Base-by-base conservation (phyloP, 2,888 invertebrate genomes). In the Caenorhabditis sp. region DNA sequence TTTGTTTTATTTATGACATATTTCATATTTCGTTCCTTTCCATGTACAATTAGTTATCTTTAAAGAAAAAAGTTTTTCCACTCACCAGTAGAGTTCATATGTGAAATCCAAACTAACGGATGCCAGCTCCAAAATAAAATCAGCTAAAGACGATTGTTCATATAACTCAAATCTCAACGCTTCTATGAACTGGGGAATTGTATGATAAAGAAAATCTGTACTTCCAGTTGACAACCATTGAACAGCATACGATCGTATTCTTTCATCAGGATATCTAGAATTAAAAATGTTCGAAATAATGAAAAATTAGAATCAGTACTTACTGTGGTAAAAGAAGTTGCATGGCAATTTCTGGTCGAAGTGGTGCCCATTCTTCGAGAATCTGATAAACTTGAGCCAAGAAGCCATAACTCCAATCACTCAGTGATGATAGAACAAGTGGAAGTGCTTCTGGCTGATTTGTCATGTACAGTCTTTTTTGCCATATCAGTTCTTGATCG, bases 291-390 rank as follows among this genome's bases (percentile, higher is more conserved):
- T 37, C 58, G 31, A 4, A 17, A n/a, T 17, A 43, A 43, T 12
- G 43, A 58, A 68, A 43, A 27, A 57, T 63, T 31, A 31, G 31
- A 31, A 31, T 4, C 4, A 31, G 31, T 31, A 87, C 89, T 89
- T 89, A 94, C 94, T 94, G 93, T 27, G 97, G 97, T 77, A 97
- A 89, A 64, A 99, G 90, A 64, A 99, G 90, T 88, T 97, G 94
- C 85, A 99, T 91, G 0, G 97, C 94, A 89, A 95, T 93, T 68
- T 95, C 91, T 0, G 96, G 94, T 64, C 93, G 92, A 37, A 97
- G 91, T 3, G 92, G 92, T 0, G 70, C 67, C 86, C 97, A 99
- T n/a, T 92, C 91, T 53, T 92, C 90, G n/a, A 99, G 88, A 88
- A 97, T 91, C 0, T 93, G 91, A 86, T 97, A 93, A 70, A 97